Evolutionary conservation across 2,888 invertebrate genomes (phyloP).

Genomic region (Danaus chrysippus): DNA sequence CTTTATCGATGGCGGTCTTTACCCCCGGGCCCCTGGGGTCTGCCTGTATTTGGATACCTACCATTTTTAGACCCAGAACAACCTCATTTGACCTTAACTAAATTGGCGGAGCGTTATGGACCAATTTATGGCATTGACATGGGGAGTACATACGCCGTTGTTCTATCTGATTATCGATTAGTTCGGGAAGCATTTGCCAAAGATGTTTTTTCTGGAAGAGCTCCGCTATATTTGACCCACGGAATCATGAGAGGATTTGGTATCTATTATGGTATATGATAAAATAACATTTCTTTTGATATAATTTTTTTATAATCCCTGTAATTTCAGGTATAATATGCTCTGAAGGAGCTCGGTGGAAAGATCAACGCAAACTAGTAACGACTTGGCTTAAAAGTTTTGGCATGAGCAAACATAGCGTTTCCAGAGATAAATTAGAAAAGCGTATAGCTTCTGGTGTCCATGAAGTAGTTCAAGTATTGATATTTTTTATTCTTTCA

Average conservation of each 20-base stretch:
- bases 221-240: conserved; percentile 90
- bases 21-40: conserved; percentile 89
- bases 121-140: conserved; percentile 85
- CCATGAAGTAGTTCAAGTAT: conserved; percentile 80
- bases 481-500: conserved; percentile 1
- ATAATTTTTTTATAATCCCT: too few species aligned
- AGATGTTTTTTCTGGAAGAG: conserved; percentile 86
- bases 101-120: conserved; percentile 84
- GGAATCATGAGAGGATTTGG: conserved; percentile 94
- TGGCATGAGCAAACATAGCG: conserved; percentile 83
- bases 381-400: conserved; percentile 85
- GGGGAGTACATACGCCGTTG: conserved; percentile 87
- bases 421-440: conserved; percentile 81
- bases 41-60: conserved; percentile 89
- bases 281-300: neutral
- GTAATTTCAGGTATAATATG: conserved; percentile 86
- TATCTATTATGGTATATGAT: conserved; percentile 58
- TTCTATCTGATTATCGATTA: conserved; percentile 86
- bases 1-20: conserved; percentile 64
- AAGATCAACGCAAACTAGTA: conserved; percentile 88
- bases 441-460: conserved; percentile 81
- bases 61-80: conserved; percentile 83
- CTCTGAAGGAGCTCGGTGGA: conserved; percentile 89
- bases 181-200: conserved; percentile 86
- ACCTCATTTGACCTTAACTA: conserved; percentile 86